phyloP scores from a whole-genome alignment of 1,140 invertebrate genomes.

The Zaprionus vittiger region DNA sequence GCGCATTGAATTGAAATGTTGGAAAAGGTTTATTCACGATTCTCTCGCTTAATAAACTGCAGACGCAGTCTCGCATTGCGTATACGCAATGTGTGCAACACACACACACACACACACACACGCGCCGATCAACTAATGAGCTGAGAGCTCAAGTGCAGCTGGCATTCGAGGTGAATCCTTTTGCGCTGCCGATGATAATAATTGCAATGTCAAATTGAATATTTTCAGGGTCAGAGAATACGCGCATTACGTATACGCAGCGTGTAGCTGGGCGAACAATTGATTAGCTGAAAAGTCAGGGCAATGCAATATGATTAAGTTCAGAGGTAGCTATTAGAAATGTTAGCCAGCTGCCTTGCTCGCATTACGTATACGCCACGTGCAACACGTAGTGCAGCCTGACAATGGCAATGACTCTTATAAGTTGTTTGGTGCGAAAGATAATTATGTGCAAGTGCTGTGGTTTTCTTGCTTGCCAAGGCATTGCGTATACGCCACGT shows the following conservation, averaged over 20 bases:
- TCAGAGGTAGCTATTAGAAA: background rate
- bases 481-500: background rate
- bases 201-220: background rate
- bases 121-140: background rate
- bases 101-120: background rate
- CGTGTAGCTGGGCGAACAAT: background rate
- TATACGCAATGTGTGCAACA: conserved; percentile 14
- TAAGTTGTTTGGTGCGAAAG: no score
- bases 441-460: no score
- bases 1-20: conserved; percentile 9
- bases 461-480: no score
- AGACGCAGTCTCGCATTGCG: conserved; percentile 12
- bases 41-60: conserved; percentile 13
- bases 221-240: background rate
- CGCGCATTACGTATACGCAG: conserved; percentile 2
- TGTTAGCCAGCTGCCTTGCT: no score
- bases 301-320: background rate
- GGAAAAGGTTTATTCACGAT: conserved; percentile 13
- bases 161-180: background rate
- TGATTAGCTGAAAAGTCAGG: conserved; percentile 1
- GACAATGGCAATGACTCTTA: no score
- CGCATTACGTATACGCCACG: background rate
- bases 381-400: no score
- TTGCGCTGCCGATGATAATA: background rate
- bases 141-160: conserved; percentile 5